Evolutionary conservation across 2,888 invertebrate genomes (phyloP).

Genomic region (Ormyrus rosae): DNA sequence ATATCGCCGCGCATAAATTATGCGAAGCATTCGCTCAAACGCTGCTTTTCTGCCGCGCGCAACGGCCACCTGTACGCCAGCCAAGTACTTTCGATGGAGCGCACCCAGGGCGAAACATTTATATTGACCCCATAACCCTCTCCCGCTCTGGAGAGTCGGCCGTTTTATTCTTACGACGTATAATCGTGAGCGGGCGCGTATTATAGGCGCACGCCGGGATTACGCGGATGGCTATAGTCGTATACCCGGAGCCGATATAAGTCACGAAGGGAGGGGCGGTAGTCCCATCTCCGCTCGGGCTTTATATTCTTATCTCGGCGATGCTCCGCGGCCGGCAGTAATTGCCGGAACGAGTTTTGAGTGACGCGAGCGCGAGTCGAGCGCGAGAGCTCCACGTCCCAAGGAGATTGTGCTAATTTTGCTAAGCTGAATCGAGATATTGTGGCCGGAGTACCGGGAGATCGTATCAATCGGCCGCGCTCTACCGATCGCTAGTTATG

Average conservation of each 20-base stretch:
- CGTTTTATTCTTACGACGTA: slow-evolving; percentile 52
- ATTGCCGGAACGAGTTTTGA: slow-evolving; percentile 64
- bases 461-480: slow-evolving; percentile 38
- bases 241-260: slow-evolving; percentile 25
- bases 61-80: slow-evolving; percentile 39
- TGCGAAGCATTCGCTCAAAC: slow-evolving; percentile 44
- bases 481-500: slow-evolving; percentile 25
- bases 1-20: slow-evolving; percentile 57
- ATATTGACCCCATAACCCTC: slow-evolving; percentile 57
- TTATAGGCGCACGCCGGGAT: slow-evolving; percentile 31
- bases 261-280: background rate
- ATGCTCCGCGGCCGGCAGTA: slow-evolving; percentile 54
- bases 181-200: slow-evolving; percentile 30
- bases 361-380: slow-evolving; percentile 49
- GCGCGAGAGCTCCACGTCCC: slow-evolving; percentile 14
- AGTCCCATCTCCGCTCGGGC: slow-evolving; percentile 8
- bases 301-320: slow-evolving; percentile 57
- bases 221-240: slow-evolving; percentile 25
- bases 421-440: slow-evolving; percentile 32
- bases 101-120: slow-evolving; percentile 50
- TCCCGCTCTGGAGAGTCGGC: background rate
- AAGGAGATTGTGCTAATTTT: slow-evolving; percentile 34
- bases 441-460: background rate
- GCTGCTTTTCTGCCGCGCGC: background rate
- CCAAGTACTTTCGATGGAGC: slow-evolving; percentile 51